phyloP scores from a whole-genome alignment of 2,888 invertebrate genomes.

The Scaptomyza reducta region DNA sequence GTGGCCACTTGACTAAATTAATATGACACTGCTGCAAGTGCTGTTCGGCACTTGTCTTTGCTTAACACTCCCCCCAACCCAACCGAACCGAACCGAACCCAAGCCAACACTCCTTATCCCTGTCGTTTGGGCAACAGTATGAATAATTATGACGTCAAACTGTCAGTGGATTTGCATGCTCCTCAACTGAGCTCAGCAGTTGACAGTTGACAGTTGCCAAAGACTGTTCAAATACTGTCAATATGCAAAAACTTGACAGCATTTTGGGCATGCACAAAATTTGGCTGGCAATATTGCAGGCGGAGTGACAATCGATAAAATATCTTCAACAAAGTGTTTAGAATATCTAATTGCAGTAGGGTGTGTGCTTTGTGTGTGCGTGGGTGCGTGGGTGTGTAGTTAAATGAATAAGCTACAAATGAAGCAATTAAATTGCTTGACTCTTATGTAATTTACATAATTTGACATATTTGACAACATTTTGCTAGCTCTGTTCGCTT shows the following conservation, averaged over 20 bases:
- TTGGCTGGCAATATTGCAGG: slow-evolving; percentile 21
- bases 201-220: slow-evolving; percentile 37
- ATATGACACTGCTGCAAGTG: slow-evolving; percentile 75
- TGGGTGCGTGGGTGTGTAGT: neutral
- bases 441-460: slow-evolving; percentile 10
- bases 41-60: slow-evolving; percentile 62
- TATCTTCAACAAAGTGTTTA: slow-evolving; percentile 16
- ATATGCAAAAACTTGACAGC: slow-evolving; percentile 32
- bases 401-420: slow-evolving; percentile 16
- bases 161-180: slow-evolving; percentile 69
- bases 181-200: slow-evolving; percentile 16
- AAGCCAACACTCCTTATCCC: slow-evolving; percentile 4
- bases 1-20: slow-evolving; percentile 79
- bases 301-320: slow-evolving; percentile 36
- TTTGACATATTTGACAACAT: neutral
- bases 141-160: slow-evolving; percentile 73
- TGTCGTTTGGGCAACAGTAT: slow-evolving; percentile 63
- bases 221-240: slow-evolving; percentile 38
- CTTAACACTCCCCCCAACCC: slow-evolving; percentile 2
- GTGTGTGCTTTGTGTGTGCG: neutral
- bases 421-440: slow-evolving; percentile 4
- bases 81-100: too few relatives aligned
- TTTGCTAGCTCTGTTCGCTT: neutral
- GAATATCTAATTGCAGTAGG: slow-evolving; percentile 4
- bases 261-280: slow-evolving; percentile 28